Conservation (phyloP, 2,113 vertebrate species). For the Dermatemys mawii region DNA sequence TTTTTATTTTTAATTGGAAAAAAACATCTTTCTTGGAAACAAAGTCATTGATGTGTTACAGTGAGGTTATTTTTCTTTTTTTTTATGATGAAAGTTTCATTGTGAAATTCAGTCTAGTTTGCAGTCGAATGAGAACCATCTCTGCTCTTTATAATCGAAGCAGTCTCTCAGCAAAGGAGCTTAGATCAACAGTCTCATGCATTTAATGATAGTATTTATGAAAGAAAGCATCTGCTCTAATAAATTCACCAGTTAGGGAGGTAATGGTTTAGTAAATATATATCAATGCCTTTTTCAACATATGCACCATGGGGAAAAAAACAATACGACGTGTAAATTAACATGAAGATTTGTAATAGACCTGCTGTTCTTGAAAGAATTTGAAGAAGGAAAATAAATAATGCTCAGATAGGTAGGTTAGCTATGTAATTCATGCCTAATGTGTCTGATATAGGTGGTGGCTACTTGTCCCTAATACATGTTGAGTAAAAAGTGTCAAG, state of each 20-base stretch:
- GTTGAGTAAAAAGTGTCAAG: not conserved
- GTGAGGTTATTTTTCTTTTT: not conserved
- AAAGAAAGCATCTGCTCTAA: constrained; percentile 25
- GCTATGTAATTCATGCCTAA: not conserved
- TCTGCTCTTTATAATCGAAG: constrained; percentile 22
- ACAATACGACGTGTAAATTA: not conserved
- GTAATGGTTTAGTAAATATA: constrained; percentile 48
- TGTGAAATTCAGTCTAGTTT: constrained; percentile 44
- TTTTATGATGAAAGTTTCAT: constrained; percentile 54
- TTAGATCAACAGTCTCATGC: constrained; percentile 31
- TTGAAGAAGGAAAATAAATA: not conserved
- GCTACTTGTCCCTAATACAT: not conserved
- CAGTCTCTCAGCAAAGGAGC: constrained; percentile 21
- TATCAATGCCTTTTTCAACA: not conserved
- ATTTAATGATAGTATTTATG: constrained; percentile 42
- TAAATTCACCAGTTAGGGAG: constrained; percentile 14
- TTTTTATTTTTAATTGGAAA: not conserved
- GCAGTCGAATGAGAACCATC: constrained; percentile 23
- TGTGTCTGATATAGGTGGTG: not conserved
- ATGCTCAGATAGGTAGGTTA: fast-evolving
- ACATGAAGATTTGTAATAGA: not conserved
- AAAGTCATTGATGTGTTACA: constrained; percentile 31
- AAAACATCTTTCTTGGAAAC: not conserved
- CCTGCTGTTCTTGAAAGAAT: not conserved
- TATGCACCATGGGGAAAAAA: not conserved